Conservation (phyloP, 2,797 vertebrate genomes). For the Oreonectes daqikongensis region DNA sequence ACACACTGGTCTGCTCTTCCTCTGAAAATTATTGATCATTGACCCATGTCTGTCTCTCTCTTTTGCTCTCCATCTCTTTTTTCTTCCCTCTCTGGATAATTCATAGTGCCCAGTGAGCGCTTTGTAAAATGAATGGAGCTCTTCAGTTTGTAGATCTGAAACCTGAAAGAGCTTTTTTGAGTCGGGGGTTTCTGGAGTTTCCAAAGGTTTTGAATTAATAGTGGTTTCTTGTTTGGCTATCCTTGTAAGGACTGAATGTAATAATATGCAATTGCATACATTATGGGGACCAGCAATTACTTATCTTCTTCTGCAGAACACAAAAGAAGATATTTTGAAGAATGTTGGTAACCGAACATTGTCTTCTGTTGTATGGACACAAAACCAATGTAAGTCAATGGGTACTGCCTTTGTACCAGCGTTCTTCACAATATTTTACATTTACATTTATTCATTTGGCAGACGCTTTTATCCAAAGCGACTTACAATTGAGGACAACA, state of each 20-base stretch:
- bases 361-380: too few relatives aligned
- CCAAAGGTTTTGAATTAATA: not conserved
- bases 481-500: too few relatives aligned
- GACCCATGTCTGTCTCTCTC: constrained; percentile 25
- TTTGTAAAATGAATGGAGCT: constrained; percentile 10
- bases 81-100: constrained; percentile 9
- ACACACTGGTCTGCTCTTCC: constrained; percentile 30
- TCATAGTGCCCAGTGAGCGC: constrained; percentile 19
- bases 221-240: not conserved
- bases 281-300: too few relatives aligned
- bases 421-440: too few relatives aligned
- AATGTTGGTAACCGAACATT: too few relatives aligned
- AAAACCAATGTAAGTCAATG: too few relatives aligned
- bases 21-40: constrained; percentile 42
- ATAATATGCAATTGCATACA: not conserved
- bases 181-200: not conserved
- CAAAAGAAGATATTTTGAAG: too few relatives aligned
- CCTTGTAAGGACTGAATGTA: too few relatives aligned
- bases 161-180: not conserved
- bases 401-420: too few relatives aligned
- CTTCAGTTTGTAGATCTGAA: not conserved
- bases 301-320: too few relatives aligned
- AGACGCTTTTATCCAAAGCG: too few relatives aligned
- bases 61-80: constrained; percentile 6
- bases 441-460: too few relatives aligned